Conservation (phyloP, 2,113 vertebrate species). For the Euleptes europaea region DNA sequence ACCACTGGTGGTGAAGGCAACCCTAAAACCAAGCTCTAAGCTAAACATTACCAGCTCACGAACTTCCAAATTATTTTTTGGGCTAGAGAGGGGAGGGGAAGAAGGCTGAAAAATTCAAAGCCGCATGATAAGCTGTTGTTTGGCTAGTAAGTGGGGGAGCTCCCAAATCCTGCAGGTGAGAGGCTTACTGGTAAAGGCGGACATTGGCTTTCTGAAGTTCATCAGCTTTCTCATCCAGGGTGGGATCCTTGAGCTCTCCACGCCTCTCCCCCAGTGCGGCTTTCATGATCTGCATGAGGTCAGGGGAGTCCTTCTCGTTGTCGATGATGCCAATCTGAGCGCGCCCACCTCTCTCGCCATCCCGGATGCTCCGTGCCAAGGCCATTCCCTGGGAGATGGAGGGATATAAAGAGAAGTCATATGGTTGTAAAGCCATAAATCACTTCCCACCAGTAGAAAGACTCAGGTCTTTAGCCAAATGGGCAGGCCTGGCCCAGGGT, state of each 20-base stretch:
- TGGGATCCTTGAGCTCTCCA: conserved; percentile 69
- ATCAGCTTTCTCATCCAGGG: conserved; percentile 71
- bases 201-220: conserved; percentile 71
- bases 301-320: conserved; percentile 76
- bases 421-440: not conserved
- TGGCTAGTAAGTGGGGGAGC: too few relatives aligned
- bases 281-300: conserved; percentile 86
- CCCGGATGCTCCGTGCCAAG: conserved; percentile 87
- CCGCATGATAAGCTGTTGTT: too few relatives aligned
- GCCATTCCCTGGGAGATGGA: conserved; percentile 75
- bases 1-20: too few relatives aligned
- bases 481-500: too few relatives aligned
- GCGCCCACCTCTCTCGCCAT: conserved; percentile 85
- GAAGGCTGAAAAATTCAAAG: not conserved
- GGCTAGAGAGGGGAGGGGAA: too few relatives aligned
- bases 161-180: accelerated
- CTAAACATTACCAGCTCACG: too few relatives aligned
- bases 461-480: too few relatives aligned
- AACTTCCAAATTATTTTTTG: too few relatives aligned
- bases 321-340: conserved; percentile 86
- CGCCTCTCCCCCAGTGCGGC: conserved; percentile 80
- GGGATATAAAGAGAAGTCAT: not conserved
- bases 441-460: too few relatives aligned
- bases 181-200: conserved; percentile 85
- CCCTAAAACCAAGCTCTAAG: too few relatives aligned